A percentile compares a stretch with the other conserved stretches of the same genome.
phyloP scores from a whole-genome alignment of 2,113 vertebrate genomes.

The Indicator indicator region DNA sequence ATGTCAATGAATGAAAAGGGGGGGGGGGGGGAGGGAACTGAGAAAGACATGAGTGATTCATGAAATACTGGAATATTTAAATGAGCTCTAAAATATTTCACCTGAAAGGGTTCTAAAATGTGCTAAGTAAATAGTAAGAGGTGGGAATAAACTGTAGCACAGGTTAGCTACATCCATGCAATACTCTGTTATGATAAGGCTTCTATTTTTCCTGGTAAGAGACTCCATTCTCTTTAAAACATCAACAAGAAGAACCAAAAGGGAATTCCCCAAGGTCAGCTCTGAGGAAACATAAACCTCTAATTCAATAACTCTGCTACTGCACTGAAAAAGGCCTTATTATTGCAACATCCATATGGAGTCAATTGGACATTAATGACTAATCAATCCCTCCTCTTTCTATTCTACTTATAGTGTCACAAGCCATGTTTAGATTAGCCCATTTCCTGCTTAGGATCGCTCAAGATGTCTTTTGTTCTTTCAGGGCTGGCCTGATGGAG shows the following conservation, averaged over 20 bases:
- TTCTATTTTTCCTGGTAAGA: constrained; percentile 64
- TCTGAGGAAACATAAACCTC: constrained; percentile 83
- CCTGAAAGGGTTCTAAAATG: constrained; percentile 6
- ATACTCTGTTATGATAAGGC: constrained; percentile 34
- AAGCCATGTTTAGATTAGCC: constrained; percentile 87
- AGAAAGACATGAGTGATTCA: constrained; percentile 3
- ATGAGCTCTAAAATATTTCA: constrained; percentile 22
- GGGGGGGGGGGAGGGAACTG: background rate
- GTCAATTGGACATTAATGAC: constrained; percentile 86
- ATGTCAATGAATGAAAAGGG: background rate
- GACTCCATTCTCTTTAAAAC: constrained; percentile 75
- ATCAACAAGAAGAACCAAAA: constrained; percentile 78
- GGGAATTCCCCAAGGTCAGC: constrained; percentile 82
- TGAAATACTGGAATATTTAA: constrained; percentile 55
- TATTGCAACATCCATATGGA: constrained; percentile 85
- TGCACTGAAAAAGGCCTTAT: constrained; percentile 82
- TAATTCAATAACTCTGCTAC: constrained; percentile 84
- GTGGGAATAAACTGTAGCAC: background rate
- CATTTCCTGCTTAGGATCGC: constrained; percentile 87
- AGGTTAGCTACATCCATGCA: constrained; percentile 34
- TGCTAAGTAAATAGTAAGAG: constrained; percentile 21
- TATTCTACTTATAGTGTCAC: constrained; percentile 87
- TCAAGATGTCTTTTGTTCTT: constrained; percentile 90
- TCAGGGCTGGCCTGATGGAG: constrained; percentile 81
- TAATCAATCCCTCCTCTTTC: constrained; percentile 86